Evolutionary conservation across 1,140 invertebrate genomes (phyloP), one percentile per base, ranked within the genome.

Genomic region (Apolygus lucorum): DNA sequence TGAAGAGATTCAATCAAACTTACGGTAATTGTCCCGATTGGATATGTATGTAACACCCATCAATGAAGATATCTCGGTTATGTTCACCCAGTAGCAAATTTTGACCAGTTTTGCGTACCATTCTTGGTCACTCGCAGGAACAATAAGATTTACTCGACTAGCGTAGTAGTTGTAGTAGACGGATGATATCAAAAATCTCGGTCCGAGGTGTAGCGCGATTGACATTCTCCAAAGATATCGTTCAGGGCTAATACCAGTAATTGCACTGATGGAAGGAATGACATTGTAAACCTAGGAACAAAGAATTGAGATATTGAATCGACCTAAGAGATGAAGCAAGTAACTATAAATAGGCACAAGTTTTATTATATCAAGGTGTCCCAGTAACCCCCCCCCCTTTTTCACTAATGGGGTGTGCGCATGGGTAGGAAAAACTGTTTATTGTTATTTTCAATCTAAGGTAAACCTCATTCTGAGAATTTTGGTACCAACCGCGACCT

Each of bases 21-120:
- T 83, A 95, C 93, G 90, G 83, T 95, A 96, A 81, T 96, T 96
- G 82, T 95, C 93, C 77, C 87, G 87, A 79, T 95, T 95, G 29
- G 92, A 94, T 77, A 96, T 91, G 79, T 94, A 95, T 17, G 93
- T 93, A 17, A 95, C 92, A 62, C 92, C 91, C 74, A 90, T 88
- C 13, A 95, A 82, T 49, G 91, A 85, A 65, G 87, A 85, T 71
- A 95, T 85, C 82, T 95, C 93, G 75, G 90, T 83, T 71, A 91
- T 84, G 80, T 93, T 93, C 70, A 89, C 83, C 88, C 89, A 93
- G 77, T 91, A 93, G 74, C 90, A 91, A 25, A 90, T 78, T 72
- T 85, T 85, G 34, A 92, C 82, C 75, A 94, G 80, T 74, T 69
- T 71, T 1, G 14, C 17, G 52, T 24, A 66, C 63, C 42, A 27